These are phyloP conservation scores for Python bivittatus DNA, from an alignment of 2,113 vertebrate species.

Conservation along the genomic window DNA sequence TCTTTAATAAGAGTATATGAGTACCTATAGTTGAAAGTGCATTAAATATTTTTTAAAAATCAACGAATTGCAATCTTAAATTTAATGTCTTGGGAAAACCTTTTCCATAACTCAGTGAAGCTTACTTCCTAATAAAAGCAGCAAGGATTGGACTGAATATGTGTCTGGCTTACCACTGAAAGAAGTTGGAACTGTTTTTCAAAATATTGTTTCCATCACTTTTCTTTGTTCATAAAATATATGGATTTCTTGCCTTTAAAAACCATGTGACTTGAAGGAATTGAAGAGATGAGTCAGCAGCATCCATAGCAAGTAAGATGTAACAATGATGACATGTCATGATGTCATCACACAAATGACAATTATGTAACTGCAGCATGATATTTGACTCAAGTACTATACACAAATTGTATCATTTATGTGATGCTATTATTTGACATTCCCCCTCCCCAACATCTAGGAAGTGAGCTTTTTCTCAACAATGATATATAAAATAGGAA, in stretches of 20 bases:
- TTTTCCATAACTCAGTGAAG: background rate
- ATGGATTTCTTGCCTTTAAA: background rate
- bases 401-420: background rate
- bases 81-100: background rate
- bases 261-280: background rate
- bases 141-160: background rate
- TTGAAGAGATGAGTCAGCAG: background rate
- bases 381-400: background rate
- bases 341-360: too few relatives aligned
- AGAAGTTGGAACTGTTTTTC: background rate
- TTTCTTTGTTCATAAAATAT: too few relatives aligned
- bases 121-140: background rate
- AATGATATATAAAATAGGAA: background rate
- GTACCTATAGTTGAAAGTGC: background rate
- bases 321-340: too few relatives aligned
- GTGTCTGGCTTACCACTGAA: background rate
- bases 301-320: too few relatives aligned
- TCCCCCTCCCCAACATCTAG: background rate
- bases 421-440: background rate
- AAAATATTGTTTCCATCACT: background rate
- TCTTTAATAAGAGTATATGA: background rate
- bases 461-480: background rate
- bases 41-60: background rate
- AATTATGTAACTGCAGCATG: background rate
- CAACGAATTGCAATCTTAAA: background rate